Evolutionary conservation across 2,888 invertebrate species (phyloP).

Genomic region (Orthonevra nobilis): DNA sequence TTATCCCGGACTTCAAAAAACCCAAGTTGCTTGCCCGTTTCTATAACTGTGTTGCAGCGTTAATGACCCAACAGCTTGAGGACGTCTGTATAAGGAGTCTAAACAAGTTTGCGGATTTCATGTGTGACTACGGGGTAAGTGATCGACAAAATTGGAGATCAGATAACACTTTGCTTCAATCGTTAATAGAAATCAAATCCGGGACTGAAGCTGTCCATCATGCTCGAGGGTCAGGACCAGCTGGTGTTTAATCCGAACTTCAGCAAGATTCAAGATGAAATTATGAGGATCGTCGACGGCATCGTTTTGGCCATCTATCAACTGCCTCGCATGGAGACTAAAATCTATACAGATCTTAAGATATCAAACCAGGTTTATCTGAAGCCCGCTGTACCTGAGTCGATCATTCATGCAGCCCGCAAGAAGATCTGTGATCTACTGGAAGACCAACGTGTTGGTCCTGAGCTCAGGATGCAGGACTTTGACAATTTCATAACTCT

Average conservation of each 20-base stretch:
- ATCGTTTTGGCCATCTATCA: conserved; percentile 87
- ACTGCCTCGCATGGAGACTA: conserved; percentile 89
- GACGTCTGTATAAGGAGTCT: conserved; percentile 90
- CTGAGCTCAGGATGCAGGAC: conserved; percentile 87
- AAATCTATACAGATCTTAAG: conserved; percentile 81
- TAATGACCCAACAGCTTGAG: conserved; percentile 95
- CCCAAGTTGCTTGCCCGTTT: conserved; percentile 86
- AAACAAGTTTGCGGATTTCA: conserved; percentile 87
- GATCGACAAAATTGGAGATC: background rate
- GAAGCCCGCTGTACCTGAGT: conserved; percentile 86
- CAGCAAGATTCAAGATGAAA: conserved; percentile 86
- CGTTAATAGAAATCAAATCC: conserved; percentile 84
- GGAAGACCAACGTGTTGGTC: conserved; percentile 87
- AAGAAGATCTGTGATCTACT: conserved; percentile 84
- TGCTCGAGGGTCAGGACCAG: conserved; percentile 80
- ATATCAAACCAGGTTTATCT: conserved; percentile 73
- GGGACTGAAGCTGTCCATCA: conserved; percentile 82
- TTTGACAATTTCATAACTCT: conserved; percentile 90
- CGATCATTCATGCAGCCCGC: conserved; percentile 85
- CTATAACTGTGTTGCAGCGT: conserved; percentile 90
- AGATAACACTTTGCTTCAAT: background rate
- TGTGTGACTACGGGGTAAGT: conserved; percentile 87
- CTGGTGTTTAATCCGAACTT: conserved; percentile 89
- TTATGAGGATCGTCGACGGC: conserved; percentile 87
- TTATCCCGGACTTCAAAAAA: conserved; percentile 85